These are phyloP conservation scores for Phrynosoma platyrhinos DNA, from an alignment of 2,113 vertebrate species.

Conservation along the genomic window DNA sequence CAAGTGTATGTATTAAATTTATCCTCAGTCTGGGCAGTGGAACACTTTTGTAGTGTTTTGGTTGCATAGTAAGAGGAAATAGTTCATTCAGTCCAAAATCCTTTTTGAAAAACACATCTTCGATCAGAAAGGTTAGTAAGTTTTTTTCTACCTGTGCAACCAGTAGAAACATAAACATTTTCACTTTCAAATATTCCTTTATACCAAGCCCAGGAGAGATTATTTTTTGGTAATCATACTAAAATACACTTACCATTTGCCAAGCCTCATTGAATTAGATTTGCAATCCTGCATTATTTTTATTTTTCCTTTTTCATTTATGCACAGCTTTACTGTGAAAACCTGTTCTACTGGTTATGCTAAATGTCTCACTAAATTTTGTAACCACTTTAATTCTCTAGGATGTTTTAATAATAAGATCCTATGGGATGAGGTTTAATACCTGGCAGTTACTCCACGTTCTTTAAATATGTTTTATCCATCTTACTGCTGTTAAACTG, in stretches of 20 bases:
- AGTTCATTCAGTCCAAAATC: background rate
- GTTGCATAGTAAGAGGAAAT: background rate
- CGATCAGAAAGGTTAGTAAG: background rate
- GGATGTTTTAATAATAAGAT: background rate
- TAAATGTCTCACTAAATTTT: background rate
- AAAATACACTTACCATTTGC: constrained; percentile 25
- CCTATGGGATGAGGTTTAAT: background rate
- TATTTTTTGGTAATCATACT: constrained; percentile 4
- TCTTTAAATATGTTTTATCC: background rate
- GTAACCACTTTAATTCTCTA: background rate
- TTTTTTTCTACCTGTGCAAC: constrained; percentile 1
- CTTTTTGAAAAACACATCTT: background rate
- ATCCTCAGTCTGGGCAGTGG: background rate
- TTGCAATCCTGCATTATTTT: background rate
- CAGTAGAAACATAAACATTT: background rate
- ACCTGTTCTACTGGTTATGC: constrained; percentile 30
- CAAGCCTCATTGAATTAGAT: background rate
- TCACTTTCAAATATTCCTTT: background rate
- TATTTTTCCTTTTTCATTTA: constrained; percentile 26
- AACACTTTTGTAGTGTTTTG: background rate
- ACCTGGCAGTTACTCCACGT: background rate
- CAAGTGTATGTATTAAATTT: background rate
- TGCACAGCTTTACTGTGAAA: constrained; percentile 38
- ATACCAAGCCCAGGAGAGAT: background rate
- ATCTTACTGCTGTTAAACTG: background rate